Evolutionary conservation across 2,113 vertebrate species (phyloP).

Genomic region (Xerus inauris): DNA sequence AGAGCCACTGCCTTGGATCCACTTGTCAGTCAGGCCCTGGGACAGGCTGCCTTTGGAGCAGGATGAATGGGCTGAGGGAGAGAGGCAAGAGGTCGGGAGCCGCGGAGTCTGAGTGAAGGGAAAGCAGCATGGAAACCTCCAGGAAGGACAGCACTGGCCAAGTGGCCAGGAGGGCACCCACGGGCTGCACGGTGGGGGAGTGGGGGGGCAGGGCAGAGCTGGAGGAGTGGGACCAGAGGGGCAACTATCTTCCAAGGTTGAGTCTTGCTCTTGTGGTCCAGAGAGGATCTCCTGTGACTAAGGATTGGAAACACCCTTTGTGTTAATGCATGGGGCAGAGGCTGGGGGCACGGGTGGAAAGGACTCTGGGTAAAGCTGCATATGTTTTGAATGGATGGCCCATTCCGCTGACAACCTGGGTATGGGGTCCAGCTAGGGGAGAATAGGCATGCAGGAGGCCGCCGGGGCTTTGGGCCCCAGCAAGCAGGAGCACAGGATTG

Average conservation of each 20-base stretch:
- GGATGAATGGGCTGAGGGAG: background rate
- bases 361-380: accelerated
- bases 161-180: too few relatives aligned
- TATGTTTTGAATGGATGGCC: accelerated
- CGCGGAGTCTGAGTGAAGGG: background rate
- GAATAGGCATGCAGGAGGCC: background rate
- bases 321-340: accelerated
- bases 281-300: background rate
- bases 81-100: too few relatives aligned
- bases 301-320: background rate
- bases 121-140: background rate
- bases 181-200: too few relatives aligned
- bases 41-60: background rate
- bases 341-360: accelerated
- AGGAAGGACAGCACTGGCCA: background rate
- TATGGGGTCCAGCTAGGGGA: background rate
- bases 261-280: accelerated
- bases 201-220: too few relatives aligned
- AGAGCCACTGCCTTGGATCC: too few relatives aligned
- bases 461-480: background rate
- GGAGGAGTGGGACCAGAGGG: background rate
- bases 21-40: background rate
- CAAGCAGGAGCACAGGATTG: background rate
- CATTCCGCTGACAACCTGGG: background rate
- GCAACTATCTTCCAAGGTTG: accelerated